Percentiles rank a stretch among this genome's conserved stretches.
Conservation (phyloP, 2,888 invertebrate species). For the Hypomecis atomaria region DNA sequence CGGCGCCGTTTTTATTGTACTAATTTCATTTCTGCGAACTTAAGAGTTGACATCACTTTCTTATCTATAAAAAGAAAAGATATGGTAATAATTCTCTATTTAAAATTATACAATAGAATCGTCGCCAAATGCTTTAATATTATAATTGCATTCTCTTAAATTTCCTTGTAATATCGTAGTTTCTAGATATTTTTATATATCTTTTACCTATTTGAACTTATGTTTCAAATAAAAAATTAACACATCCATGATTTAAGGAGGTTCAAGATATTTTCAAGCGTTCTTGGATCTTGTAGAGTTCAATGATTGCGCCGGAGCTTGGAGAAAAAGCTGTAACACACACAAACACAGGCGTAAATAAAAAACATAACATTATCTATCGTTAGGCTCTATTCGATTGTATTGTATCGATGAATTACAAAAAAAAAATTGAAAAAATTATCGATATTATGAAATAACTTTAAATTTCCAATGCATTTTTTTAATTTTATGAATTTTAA, state of each 20-base stretch:
- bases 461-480: no score
- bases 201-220: constrained; percentile 14
- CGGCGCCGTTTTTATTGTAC: background rate
- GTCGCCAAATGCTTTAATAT: constrained; percentile 4
- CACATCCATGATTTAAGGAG: constrained; percentile 3
- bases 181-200: background rate
- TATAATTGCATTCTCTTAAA: background rate
- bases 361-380: constrained; percentile 10
- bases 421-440: no score
- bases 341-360: constrained; percentile 36
- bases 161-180: background rate
- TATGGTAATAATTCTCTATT: background rate
- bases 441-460: no score
- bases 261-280: constrained; percentile 41
- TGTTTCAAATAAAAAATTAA: constrained; percentile 20
- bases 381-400: constrained; percentile 22
- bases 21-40: background rate
- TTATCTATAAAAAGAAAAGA: background rate
- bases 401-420: background rate
- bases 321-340: constrained; percentile 75
- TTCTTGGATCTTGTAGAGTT: constrained; percentile 44
- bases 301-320: constrained; percentile 76
- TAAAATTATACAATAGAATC: background rate
- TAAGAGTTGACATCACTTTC: background rate
- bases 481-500: no score